Conservation (phyloP, 2,797 vertebrate genomes). For the Arremon aurantiirostris region DNA sequence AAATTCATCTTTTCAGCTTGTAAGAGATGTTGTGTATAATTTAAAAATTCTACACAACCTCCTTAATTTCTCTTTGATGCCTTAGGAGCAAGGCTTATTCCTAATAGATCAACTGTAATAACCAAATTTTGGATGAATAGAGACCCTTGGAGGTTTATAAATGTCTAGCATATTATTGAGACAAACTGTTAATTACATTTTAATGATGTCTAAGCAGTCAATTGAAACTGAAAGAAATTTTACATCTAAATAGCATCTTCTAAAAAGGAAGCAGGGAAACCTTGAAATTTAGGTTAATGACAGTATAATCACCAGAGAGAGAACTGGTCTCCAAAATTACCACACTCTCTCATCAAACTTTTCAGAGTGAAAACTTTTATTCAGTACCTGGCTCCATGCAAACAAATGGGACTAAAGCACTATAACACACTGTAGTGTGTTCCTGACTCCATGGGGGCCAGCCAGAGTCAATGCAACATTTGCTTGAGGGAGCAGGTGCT, state of each 20-base stretch:
- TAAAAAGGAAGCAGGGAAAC: neutral
- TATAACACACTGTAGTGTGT: neutral
- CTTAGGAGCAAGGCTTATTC: slow-evolving; percentile 5
- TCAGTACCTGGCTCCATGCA: neutral
- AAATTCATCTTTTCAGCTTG: neutral
- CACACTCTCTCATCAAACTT: neutral
- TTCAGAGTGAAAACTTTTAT: neutral
- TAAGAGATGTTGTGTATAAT: slow-evolving; percentile 3
- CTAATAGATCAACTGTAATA: slow-evolving; percentile 27
- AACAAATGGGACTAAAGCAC: neutral
- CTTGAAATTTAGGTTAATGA: neutral
- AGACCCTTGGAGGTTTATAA: slow-evolving; percentile 1
- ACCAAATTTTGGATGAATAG: neutral
- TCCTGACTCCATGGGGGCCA: neutral
- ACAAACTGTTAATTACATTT: slow-evolving; percentile 48
- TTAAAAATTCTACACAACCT: slow-evolving; percentile 17
- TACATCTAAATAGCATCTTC: neutral
- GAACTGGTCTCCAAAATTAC: neutral
- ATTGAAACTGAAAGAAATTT: slow-evolving; percentile 27
- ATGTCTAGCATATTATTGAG: neutral
- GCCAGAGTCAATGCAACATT: neutral
- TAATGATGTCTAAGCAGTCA: slow-evolving; percentile 48
- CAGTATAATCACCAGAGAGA: neutral
- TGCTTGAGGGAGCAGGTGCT: neutral
- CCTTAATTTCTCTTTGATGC: slow-evolving; percentile 36